Conservation (phyloP, 2,113 vertebrate genomes). For the Crypturellus undulatus region DNA sequence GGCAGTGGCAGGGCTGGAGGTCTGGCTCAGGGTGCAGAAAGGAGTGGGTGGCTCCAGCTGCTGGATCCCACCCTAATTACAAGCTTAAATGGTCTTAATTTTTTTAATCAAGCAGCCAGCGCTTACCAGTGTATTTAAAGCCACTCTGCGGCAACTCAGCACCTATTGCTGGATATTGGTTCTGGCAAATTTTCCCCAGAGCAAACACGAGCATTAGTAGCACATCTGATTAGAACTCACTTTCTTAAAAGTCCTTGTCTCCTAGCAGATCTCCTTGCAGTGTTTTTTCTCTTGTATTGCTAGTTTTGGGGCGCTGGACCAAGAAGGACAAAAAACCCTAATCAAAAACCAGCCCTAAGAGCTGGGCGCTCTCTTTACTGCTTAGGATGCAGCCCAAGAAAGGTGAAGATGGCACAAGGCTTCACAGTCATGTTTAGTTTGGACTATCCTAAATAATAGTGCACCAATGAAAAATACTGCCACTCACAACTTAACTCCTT, state of each 20-base stretch:
- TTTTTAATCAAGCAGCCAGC: background rate
- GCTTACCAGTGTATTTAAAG: background rate
- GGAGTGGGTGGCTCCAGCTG: background rate
- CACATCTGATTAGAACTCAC: accelerated
- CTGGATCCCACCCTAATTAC: background rate
- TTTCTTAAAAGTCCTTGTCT: background rate
- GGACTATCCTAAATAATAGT: background rate
- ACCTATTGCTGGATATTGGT: background rate
- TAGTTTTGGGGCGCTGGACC: background rate
- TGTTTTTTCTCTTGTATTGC: background rate
- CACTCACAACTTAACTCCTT: background rate
- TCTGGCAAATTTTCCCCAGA: background rate
- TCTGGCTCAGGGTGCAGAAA: background rate
- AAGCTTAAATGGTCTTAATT: background rate
- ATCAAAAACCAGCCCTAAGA: background rate
- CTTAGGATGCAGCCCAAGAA: background rate
- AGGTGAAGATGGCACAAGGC: background rate
- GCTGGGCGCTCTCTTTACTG: background rate
- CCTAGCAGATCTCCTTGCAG: background rate
- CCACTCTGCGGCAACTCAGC: background rate
- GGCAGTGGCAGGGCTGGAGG: background rate
- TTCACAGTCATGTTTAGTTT: background rate
- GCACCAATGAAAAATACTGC: background rate
- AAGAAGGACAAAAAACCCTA: background rate
- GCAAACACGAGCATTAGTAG: background rate